Base-by-base conservation (phyloP, 2,888 invertebrate genomes). In the Mylabris sibirica region DNA sequence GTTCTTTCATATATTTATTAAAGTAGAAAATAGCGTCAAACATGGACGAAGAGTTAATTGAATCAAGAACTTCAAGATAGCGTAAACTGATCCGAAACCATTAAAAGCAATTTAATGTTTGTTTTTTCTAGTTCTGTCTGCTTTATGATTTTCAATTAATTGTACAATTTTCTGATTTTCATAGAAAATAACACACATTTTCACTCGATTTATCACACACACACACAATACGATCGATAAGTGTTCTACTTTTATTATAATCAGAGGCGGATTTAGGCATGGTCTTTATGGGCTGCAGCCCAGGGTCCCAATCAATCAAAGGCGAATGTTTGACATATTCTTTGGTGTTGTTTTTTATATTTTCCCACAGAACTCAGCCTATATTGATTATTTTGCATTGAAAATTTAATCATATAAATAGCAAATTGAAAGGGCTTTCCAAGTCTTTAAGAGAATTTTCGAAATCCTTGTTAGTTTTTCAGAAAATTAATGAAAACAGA, bases 21-120 rank as follows among this genome's bases (percentile, higher is more conserved):
- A 38, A 38, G 38, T 38, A 38, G 38, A 38, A 38, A 38, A 14
- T 38, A 38, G 44, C 44, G 44, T 38, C 11, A 44, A 17, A 44
- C 44, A 17, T 44, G 44, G 17, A 44, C 41, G 35, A 35, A 11
- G 30, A 44, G 17, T 44, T 44, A 44, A 44, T 44, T 44, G 44
- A 44, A 44, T 44, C 44, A 44, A 44, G 14, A 41, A 41, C 14
- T 41, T 41, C 4, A 14, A 41, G 41, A 41, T 4, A 41, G 14
- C 14, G 44, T 44, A 3, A 44, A 44, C 44, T 44, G 44, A 53
- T 22, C n/a, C 44, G 44, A n/a, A 44, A 17, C 44, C 44, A 44
- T 44, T 53, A 53, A 22, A 53, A 53, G 49, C 49, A 53, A 22
- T 53, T 53, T 11, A 22, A 22, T 53, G 49, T 20, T 41, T 41